Conservation (phyloP, 2,888 invertebrate genomes). For the Drosophila mercatorum region DNA sequence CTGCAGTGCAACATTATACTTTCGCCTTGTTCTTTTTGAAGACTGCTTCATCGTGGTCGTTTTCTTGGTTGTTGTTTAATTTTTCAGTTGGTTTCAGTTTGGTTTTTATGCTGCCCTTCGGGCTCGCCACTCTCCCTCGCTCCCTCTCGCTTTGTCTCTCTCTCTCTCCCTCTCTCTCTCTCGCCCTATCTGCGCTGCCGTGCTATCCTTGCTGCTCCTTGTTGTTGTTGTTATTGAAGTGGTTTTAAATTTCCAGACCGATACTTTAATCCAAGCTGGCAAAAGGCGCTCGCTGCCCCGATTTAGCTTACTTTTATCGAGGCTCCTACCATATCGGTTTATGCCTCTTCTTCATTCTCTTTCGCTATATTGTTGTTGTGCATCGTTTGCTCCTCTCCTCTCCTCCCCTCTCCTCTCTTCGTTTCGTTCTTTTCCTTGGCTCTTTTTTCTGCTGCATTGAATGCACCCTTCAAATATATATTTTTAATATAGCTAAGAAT, state of each 20-base stretch:
- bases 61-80: slow-evolving; percentile 55
- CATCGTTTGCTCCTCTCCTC: slow-evolving; percentile 38
- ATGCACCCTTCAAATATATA: slow-evolving; percentile 34
- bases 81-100: slow-evolving; percentile 63
- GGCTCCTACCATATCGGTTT: slow-evolving; percentile 32
- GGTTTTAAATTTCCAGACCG: slow-evolving; percentile 67
- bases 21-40: slow-evolving; percentile 52
- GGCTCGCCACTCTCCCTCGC: background rate
- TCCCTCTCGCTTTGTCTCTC: background rate
- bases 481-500: slow-evolving; percentile 30
- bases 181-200: background rate
- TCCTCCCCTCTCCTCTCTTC: too few relatives aligned
- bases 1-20: slow-evolving; percentile 56
- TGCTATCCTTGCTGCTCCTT: slow-evolving; percentile 9
- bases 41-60: slow-evolving; percentile 49
- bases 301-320: slow-evolving; percentile 48
- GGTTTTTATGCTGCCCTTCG: slow-evolving; percentile 42
- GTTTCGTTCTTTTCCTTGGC: slow-evolving; percentile 19
- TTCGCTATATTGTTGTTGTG: slow-evolving; percentile 28
- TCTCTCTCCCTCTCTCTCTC: background rate
- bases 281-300: slow-evolving; percentile 33
- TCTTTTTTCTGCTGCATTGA: slow-evolving; percentile 1
- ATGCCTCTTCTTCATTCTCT: slow-evolving; percentile 2
- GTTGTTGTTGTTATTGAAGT: slow-evolving; percentile 38
- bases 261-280: slow-evolving; percentile 65